Evolutionary conservation across 2,797 vertebrate species (phyloP).

Genomic region (Enteromius paludinosus): DNA sequence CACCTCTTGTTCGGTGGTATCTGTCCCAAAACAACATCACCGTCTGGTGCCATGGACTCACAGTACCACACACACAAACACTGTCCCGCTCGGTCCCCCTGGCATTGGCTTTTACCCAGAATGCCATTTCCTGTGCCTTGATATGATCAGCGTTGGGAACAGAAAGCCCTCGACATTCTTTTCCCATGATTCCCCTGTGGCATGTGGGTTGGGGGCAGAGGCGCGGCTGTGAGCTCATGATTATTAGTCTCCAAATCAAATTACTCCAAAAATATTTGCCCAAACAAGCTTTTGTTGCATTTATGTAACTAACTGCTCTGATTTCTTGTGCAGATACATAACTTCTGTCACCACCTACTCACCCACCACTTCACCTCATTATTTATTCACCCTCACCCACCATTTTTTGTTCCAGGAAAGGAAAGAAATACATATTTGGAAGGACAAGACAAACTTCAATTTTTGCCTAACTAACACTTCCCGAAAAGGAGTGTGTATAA

Average conservation of each 20-base stretch:
- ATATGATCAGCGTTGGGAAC: slow-evolving; percentile 75
- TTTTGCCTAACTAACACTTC: background rate
- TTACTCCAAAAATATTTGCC: slow-evolving; percentile 36
- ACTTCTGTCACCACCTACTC: slow-evolving; percentile 6
- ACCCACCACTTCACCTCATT: background rate
- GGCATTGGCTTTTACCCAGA: slow-evolving; percentile 73
- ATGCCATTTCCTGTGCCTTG: slow-evolving; percentile 76
- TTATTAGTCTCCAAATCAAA: slow-evolving; percentile 42
- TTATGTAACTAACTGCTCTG: background rate
- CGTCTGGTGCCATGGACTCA: slow-evolving; percentile 20
- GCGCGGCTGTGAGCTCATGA: slow-evolving; percentile 39
- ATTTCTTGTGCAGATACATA: background rate
- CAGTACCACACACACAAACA: slow-evolving; percentile 40
- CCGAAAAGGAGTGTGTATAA: background rate
- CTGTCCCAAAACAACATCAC: slow-evolving; percentile 51
- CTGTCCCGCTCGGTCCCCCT: slow-evolving; percentile 57
- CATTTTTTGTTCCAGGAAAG: background rate
- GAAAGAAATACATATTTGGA: background rate
- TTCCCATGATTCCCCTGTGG: slow-evolving; percentile 81
- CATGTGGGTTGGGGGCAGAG: slow-evolving; percentile 64
- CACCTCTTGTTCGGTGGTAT: slow-evolving; percentile 53
- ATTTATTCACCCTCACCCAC: background rate
- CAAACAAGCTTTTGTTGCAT: slow-evolving; percentile 17
- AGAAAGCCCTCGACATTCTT: slow-evolving; percentile 76
- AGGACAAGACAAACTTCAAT: background rate